Evolutionary conservation across 2,113 vertebrate species (phyloP), one percentile per base, ranked within the genome.

Genomic region (Todiramphus chloris): DNA sequence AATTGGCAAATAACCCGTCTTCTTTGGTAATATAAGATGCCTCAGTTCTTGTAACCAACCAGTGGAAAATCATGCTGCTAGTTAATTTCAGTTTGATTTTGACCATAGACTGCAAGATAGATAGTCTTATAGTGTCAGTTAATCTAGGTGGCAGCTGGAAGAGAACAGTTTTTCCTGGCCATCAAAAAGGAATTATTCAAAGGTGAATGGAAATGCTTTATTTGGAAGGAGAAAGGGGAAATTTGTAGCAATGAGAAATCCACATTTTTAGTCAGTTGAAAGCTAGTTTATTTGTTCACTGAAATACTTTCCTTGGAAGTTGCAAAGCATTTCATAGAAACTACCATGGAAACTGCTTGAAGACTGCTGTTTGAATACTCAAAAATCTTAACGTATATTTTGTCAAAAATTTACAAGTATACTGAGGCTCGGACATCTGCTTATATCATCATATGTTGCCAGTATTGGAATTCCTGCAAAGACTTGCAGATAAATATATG

Each of bases 221-320:
- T 95, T 91, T 96, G 88, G 92, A 96, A 92, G 28, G 62, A 85
- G 84, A 91, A 67, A 66, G 43, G 69, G 84, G 86, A 91, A 94
- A 94, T 89, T 41, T 55, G 23, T 69, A 74, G 70, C 73, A 83
- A 82, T 89, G 95, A 95, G 83, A 96, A 92, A 84, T 37, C 74
- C 88, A 93, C 53, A 46, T 86, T 95, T 94, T 89, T 76, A 76
- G 55, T 67, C 55, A 23, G 43, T 70, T 93, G 69, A 87, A 93
- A 94, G 44, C 44, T 93, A 84, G 46, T 79, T 83, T 94, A 95
- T 85, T 96, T 97, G 73, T 94, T 87, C 84, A 80, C 4, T 25
- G 85, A 94, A 93, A 75, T 94, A 83, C 56, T 95, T 97, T 93
- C 87, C 69, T 83, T 93, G 93, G 93, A 97, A 86, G 70, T 94